These are phyloP conservation scores for Cryptoblepharus egeriae DNA, from an alignment of 2,797 vertebrate species.

Conservation along the genomic window DNA sequence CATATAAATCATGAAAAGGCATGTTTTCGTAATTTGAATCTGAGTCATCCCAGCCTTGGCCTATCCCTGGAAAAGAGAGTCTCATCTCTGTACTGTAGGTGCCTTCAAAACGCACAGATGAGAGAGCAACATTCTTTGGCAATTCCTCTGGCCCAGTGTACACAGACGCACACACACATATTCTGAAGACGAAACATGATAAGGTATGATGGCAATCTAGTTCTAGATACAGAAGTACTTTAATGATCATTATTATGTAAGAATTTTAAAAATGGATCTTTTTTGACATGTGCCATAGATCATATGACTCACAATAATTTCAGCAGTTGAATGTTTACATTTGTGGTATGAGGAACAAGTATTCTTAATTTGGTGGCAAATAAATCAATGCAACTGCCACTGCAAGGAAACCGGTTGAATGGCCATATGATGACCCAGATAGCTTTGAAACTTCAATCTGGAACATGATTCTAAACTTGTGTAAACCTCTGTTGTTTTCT, in stretches of 20 bases:
- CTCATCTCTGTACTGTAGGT: not conserved
- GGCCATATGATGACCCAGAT: not conserved
- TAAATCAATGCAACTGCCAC: not conserved
- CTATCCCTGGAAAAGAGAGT: too few relatives aligned
- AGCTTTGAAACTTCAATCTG: not conserved
- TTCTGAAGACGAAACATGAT: not conserved
- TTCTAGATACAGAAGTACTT: not conserved
- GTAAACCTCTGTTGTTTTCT: not conserved
- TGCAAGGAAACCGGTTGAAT: not conserved
- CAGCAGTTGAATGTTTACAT: not conserved
- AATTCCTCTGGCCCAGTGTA: too few relatives aligned
- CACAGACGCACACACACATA: not conserved
- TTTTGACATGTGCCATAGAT: not conserved
- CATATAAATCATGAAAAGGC: too few relatives aligned
- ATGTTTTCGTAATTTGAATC: too few relatives aligned
- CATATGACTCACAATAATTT: not conserved
- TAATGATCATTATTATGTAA: not conserved
- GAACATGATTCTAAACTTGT: not conserved
- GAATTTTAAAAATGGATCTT: not conserved
- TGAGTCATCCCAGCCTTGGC: too few relatives aligned
- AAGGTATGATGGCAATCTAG: too few relatives aligned
- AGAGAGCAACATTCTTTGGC: too few relatives aligned
- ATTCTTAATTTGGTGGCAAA: not conserved
- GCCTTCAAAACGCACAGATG: not conserved
- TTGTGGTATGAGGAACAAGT: not conserved